Conservation (phyloP, 2,888 invertebrate species). For the Calephelis perditalis region DNA sequence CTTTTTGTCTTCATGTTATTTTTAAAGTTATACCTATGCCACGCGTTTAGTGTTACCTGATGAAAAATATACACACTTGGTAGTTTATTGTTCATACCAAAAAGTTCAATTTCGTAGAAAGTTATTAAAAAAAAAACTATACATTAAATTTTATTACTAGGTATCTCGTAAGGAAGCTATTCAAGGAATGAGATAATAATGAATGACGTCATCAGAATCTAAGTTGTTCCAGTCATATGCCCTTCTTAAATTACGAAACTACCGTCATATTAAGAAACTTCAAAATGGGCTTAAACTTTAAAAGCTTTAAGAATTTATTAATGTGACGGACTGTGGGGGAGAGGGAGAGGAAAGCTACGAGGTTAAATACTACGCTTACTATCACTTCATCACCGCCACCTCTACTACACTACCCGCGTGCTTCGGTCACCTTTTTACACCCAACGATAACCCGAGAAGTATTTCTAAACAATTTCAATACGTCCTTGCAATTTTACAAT, state of each 20-base stretch:
- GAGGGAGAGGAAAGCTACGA: not conserved
- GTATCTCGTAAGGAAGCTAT: conserved; percentile 1
- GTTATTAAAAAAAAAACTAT: not conserved
- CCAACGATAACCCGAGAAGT: conserved; percentile 5
- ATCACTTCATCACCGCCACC: not conserved
- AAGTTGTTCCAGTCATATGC: conserved; percentile 4
- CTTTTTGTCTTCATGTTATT: conserved; percentile 6
- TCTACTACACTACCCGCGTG: conserved; percentile 8
- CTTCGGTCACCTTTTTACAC: not conserved
- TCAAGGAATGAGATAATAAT: not conserved
- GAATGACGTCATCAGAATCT: not conserved
- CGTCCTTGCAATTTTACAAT: conserved; percentile 9
- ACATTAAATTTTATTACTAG: not conserved
- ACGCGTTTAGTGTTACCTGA: not conserved
- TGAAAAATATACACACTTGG: not conserved
- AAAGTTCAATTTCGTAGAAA: not conserved
- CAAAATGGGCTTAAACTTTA: not conserved
- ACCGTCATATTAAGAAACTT: not conserved
- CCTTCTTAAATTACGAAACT: not conserved
- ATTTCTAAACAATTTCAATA: conserved; percentile 8
- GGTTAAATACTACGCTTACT: not conserved
- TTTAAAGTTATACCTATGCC: conserved; percentile 2
- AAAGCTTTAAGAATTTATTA: not conserved
- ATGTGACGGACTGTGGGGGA: not conserved
- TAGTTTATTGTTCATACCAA: not conserved